A percentile compares a stretch with the other conserved stretches of the same genome.
Conservation (phyloP, 2,888 invertebrate genomes). For the Drosophila prolongata region DNA sequence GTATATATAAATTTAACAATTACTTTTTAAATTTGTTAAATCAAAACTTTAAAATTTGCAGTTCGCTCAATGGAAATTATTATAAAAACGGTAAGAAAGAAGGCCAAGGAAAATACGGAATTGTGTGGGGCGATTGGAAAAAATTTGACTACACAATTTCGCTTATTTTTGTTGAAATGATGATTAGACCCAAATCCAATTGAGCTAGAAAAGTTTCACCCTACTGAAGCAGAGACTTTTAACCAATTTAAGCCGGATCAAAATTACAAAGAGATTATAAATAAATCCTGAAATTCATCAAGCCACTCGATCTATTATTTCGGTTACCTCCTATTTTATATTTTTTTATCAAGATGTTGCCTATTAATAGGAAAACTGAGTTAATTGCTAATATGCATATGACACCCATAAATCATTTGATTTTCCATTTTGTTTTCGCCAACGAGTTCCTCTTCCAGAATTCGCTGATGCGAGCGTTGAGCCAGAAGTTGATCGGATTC, state of each 20-base stretch:
- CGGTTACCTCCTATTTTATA: slow-evolving; percentile 24
- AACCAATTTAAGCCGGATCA: too few species aligned
- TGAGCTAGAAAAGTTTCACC: neutral
- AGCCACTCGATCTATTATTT: neutral
- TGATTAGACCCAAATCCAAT: neutral
- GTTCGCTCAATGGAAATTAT: slow-evolving; percentile 1
- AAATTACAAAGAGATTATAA: too few species aligned
- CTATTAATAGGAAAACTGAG: neutral
- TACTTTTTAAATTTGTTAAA: too few species aligned
- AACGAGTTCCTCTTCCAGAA: slow-evolving; percentile 57
- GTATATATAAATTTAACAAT: neutral
- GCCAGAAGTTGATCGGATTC: slow-evolving; percentile 56
- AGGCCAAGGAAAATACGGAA: neutral
- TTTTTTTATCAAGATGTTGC: slow-evolving; percentile 12
- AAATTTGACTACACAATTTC: neutral
- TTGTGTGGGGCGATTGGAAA: neutral
- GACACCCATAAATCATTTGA: slow-evolving; percentile 22
- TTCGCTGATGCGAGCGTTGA: slow-evolving; percentile 45
- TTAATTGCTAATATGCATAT: neutral
- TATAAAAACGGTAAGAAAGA: neutral
- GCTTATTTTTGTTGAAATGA: slow-evolving; percentile 4
- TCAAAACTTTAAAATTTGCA: neutral
- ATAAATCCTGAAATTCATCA: too few species aligned
- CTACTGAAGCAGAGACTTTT: too few species aligned
- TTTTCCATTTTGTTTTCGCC: slow-evolving; percentile 48